Evolutionary conservation across 2,113 vertebrate genomes (phyloP).

Genomic region (Emydocephalus ijimae): DNA sequence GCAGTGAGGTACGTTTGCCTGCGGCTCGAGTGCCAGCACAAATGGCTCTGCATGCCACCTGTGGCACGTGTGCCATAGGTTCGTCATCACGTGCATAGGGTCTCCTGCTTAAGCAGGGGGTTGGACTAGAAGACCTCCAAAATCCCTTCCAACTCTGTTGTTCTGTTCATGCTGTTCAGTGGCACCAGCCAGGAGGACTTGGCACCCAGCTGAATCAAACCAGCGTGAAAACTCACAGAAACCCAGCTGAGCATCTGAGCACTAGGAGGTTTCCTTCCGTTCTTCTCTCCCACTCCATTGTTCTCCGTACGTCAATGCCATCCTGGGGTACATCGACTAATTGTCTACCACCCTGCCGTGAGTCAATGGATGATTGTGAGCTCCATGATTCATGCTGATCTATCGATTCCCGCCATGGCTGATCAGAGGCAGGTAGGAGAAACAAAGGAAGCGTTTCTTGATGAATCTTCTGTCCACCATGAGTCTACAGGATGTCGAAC

Average conservation of each 20-base stretch:
- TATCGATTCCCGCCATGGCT: background rate
- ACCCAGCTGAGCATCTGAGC: background rate
- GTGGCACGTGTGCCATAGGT: too few species aligned
- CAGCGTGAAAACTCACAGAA: too few species aligned
- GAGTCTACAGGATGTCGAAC: too few species aligned
- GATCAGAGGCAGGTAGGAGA: background rate
- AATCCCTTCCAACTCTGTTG: background rate
- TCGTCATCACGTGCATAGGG: background rate
- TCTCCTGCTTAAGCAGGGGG: background rate
- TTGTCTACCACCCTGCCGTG: conserved; percentile 8
- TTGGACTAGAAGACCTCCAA: background rate
- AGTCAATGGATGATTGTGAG: background rate
- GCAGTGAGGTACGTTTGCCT: too few species aligned
- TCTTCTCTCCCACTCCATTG: background rate
- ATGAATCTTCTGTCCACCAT: rapidly evolving
- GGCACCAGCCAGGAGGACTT: background rate
- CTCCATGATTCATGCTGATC: background rate
- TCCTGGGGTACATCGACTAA: background rate
- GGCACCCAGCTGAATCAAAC: background rate
- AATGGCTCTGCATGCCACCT: too few species aligned
- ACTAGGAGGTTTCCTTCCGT: rapidly evolving
- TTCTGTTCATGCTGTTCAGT: background rate
- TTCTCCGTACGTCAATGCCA: background rate
- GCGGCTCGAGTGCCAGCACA: too few species aligned
- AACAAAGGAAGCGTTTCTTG: too few species aligned